phyloP scores from a whole-genome alignment of 2,888 invertebrate species.

The Eretmocerus hayati region DNA sequence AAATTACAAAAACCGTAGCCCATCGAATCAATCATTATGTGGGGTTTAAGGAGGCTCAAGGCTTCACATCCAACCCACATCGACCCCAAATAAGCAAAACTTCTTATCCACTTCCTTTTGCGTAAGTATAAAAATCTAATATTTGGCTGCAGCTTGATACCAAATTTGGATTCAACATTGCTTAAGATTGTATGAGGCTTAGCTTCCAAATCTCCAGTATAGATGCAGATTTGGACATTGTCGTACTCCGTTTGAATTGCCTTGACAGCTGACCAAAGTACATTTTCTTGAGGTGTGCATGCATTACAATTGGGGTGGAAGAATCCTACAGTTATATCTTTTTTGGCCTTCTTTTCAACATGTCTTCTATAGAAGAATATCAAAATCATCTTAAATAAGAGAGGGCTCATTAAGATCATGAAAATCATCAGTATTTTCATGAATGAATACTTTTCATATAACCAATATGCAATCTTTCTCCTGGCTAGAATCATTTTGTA shows the following conservation, averaged over 20 bases:
- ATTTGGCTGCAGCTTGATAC: constrained; percentile 57
- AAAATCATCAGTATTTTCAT: constrained; percentile 14
- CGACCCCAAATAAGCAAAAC: constrained; percentile 77
- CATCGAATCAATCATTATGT: constrained; percentile 86
- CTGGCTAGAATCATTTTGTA: constrained; percentile 1
- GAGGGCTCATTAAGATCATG: constrained; percentile 10
- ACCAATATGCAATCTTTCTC: constrained; percentile 12
- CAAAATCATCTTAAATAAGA: constrained; percentile 13
- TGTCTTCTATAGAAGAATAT: constrained; percentile 27
- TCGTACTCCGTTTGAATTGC: constrained; percentile 66
- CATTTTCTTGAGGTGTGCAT: constrained; percentile 95
- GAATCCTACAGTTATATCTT: constrained; percentile 62
- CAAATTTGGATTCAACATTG: constrained; percentile 67
- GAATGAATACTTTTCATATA: constrained; percentile 15
- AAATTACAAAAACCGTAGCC: constrained; percentile 91
- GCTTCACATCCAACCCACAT: constrained; percentile 84
- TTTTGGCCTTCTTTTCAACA: constrained; percentile 21
- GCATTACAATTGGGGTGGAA: constrained; percentile 98
- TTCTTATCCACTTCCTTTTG: constrained; percentile 70
- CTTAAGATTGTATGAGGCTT: constrained; percentile 70
- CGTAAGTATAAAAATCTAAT: constrained; percentile 75
- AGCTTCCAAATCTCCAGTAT: constrained; percentile 79
- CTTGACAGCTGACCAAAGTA: constrained; percentile 87
- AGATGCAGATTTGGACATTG: constrained; percentile 71
- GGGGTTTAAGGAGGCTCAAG: constrained; percentile 51